A percentile compares a stretch with the other conserved stretches of the same genome.
Conservation (phyloP, 2,888 invertebrate genomes). For the Caenorhabditis angaria region DNA sequence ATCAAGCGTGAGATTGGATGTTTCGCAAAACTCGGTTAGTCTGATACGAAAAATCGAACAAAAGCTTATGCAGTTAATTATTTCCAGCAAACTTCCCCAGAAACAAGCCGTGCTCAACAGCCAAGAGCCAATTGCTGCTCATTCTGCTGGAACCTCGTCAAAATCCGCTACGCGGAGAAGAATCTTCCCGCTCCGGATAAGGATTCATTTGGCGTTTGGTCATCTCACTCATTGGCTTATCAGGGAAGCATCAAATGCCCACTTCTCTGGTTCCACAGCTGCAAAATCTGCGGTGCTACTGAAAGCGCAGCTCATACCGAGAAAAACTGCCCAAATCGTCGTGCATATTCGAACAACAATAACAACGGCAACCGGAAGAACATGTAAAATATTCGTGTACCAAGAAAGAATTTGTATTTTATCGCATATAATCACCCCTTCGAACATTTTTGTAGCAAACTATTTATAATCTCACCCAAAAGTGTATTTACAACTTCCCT, state of each 20-base stretch:
- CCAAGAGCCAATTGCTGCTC: neutral
- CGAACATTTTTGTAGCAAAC: neutral
- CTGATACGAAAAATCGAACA: too few relatives aligned
- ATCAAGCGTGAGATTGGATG: too few relatives aligned
- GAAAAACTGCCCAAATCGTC: neutral
- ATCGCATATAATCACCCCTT: neutral
- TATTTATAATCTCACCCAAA: neutral
- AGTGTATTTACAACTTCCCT: too few relatives aligned
- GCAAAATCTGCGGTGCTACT: neutral
- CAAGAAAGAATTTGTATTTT: too few relatives aligned
- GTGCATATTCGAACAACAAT: too few relatives aligned
- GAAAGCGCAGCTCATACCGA: neutral
- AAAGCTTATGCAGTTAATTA: too few relatives aligned
- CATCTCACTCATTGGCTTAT: neutral
- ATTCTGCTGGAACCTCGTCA: neutral
- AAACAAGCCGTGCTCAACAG: too few relatives aligned
- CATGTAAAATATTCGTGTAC: too few relatives aligned
- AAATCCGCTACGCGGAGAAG: neutral
- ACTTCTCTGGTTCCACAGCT: neutral
- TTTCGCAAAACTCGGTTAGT: too few relatives aligned
- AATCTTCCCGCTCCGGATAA: neutral
- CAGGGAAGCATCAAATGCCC: neutral
- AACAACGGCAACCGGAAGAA: too few relatives aligned
- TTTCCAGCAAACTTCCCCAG: too few relatives aligned
- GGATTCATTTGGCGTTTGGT: neutral